A percentile compares a stretch with the other conserved stretches of the same genome.
phyloP scores from a whole-genome alignment of 2,113 vertebrate species.

The Gopherus flavomarginatus region DNA sequence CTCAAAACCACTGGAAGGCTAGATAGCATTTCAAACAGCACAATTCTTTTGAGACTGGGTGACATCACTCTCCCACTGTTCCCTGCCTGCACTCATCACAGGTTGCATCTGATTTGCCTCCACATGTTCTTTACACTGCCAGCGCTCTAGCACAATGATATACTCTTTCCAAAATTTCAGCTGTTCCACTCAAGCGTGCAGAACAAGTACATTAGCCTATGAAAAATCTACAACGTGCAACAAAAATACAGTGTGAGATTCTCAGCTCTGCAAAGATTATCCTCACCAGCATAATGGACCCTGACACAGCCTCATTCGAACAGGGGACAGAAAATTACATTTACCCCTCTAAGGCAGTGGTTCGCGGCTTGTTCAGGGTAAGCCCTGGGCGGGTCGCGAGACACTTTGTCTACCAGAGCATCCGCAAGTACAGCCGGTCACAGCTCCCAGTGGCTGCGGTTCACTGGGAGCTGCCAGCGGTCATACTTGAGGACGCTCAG shows the following conservation, averaged over 20 bases:
- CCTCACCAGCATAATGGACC: neutral
- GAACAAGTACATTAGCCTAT: neutral
- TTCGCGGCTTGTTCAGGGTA: too few relatives aligned
- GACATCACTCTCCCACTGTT: neutral
- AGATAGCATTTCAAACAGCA: accelerated
- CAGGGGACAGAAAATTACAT: neutral
- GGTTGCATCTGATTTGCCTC: neutral
- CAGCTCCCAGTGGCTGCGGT: too few relatives aligned
- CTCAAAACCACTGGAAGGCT: neutral
- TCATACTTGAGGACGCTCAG: too few relatives aligned
- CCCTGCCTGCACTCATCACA: neutral
- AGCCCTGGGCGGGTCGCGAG: too few relatives aligned
- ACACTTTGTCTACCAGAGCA: too few relatives aligned
- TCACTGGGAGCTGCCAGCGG: too few relatives aligned
- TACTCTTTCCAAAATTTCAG: neutral
- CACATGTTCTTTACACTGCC: neutral
- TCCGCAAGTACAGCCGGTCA: too few relatives aligned
- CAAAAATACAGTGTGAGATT: neutral
- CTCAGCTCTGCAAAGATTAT: neutral
- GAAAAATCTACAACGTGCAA: neutral
- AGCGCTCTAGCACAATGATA: accelerated
- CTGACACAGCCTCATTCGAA: neutral
- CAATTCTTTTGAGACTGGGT: neutral
- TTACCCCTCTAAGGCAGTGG: neutral
- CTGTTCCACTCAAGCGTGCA: neutral